Conservation (phyloP, 2,113 vertebrate genomes). For the Aspiorhynchus laticeps region DNA sequence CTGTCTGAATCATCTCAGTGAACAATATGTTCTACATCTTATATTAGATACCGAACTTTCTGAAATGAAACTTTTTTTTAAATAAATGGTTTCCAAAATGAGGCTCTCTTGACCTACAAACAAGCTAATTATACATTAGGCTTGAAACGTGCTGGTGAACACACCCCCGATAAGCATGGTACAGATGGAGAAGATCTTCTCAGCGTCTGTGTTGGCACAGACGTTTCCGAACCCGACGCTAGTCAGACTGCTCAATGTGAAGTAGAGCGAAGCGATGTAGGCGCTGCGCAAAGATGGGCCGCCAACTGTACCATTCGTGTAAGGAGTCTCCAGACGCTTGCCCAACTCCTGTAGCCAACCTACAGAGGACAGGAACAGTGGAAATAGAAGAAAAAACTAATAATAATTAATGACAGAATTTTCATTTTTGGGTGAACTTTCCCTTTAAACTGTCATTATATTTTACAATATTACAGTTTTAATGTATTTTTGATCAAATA, state of each 20-base stretch:
- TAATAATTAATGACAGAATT: not conserved
- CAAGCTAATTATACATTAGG: conserved; percentile 34
- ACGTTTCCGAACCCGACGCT: conserved; percentile 97
- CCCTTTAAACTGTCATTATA: not conserved
- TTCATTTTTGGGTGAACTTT: too few relatives aligned
- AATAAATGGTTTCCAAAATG: not conserved
- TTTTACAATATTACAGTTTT: not conserved
- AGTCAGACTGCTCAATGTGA: conserved; percentile 96
- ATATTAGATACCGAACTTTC: not conserved
- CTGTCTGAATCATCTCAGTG: conserved; percentile 18
- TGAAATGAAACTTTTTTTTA: not conserved
- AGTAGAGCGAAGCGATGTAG: conserved; percentile 96
- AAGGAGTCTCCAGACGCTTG: conserved; percentile 90
- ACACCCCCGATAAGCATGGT: conserved; percentile 97
- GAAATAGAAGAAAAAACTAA: not conserved
- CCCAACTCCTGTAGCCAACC: conserved; percentile 95
- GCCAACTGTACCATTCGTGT: conserved; percentile 85
- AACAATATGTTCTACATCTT: conserved; percentile 28
- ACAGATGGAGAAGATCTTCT: conserved; percentile 98
- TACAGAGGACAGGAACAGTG: conserved; percentile 55
- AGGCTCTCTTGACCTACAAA: conserved; percentile 14
- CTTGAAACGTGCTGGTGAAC: not conserved
- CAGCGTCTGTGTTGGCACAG: conserved; percentile 91
- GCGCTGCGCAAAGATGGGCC: conserved; percentile 90
- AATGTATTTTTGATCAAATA: not conserved